phyloP scores from a whole-genome alignment of 2,797 vertebrate species.

The Philypnodon macrostomus region DNA sequence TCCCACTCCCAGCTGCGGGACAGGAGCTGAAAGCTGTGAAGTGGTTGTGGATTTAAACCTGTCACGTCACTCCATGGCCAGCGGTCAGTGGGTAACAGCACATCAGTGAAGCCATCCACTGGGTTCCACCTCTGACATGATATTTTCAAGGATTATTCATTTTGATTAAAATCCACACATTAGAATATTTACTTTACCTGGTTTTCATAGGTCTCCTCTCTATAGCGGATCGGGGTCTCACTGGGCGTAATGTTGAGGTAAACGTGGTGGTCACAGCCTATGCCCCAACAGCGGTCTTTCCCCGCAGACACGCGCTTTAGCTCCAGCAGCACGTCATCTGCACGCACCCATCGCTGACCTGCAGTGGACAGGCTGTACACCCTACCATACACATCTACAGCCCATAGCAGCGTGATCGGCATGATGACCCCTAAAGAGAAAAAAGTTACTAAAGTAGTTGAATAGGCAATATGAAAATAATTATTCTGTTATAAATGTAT shows the following conservation, averaged over 20 bases:
- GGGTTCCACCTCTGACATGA: conserved; percentile 93
- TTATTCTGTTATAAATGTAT: no score
- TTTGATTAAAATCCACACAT: no score
- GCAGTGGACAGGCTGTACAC: conserved; percentile 87
- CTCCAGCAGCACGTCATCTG: conserved; percentile 84
- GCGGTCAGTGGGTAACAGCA: conserved; percentile 94
- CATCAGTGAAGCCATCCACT: conserved; percentile 92
- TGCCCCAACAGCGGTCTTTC: conserved; percentile 90
- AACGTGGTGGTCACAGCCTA: conserved; percentile 90
- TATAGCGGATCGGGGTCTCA: conserved; percentile 85
- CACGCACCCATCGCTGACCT: conserved; percentile 85
- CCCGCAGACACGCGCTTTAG: conserved; percentile 87
- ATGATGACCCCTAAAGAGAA: conserved; percentile 69
- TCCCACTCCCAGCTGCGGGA: conserved; percentile 97
- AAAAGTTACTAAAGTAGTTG: not conserved
- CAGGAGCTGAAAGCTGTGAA: conserved; percentile 87
- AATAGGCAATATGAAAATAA: no score
- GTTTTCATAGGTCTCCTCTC: conserved; percentile 96
- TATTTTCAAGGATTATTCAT: not conserved
- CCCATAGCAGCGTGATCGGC: conserved; percentile 88
- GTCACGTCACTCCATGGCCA: conserved; percentile 96
- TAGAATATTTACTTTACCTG: conserved; percentile 79
- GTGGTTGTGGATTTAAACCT: conserved; percentile 85
- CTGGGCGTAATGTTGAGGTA: conserved; percentile 86
- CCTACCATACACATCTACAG: conserved; percentile 90